Base-by-base conservation (phyloP, 2,888 invertebrate species). In the Trachelus troglodyta region DNA sequence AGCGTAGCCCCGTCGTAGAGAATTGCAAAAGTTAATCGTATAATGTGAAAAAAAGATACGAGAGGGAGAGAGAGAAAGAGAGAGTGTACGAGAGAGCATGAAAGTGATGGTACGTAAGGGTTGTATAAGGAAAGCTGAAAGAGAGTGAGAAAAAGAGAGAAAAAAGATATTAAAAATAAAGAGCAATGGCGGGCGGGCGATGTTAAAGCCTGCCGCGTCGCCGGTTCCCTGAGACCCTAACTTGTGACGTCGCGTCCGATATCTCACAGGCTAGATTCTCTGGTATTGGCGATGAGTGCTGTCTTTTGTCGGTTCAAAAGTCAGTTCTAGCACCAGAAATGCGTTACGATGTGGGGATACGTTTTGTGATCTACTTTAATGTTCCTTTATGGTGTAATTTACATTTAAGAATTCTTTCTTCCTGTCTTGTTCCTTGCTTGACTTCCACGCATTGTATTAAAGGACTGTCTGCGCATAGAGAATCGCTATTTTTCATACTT, bases 211-310 rank as follows among this genome's bases (percentile, higher is more conserved):
- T 91, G 92, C 92, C 92, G 93, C 92, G 92, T 93, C 94, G 93
- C 94, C 94, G 94, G 93, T 94, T 94, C 95, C 95, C 95, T 95
- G 95, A 95, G 95, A 95, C 95, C 95, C 94, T 94, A 94, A 94
- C 94, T 94, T 95, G 95, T 94, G 94, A 94, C 93, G 94, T 93
- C 92, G 92, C 89, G 90, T 91, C 91, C 91, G 92, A 92, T 93
- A 92, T 93, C 93, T 94, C 94, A 94, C 94, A 94, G 94, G 94
- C 93, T 94, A 94, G 94, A 93, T 93, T 94, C 94, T 94, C 94
- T 94, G 94, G 94, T 94, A 94, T 94, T 94, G 94, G 94, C 93
- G 93, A 92, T 92, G 89, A 92, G 91, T 90, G 90, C 91, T 91
- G 89, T 87, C 90, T 90, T 90, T 95, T 90, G 80, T 75, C 78